Conservation (phyloP, 1,140 invertebrate genomes). For the Battus philenor region DNA sequence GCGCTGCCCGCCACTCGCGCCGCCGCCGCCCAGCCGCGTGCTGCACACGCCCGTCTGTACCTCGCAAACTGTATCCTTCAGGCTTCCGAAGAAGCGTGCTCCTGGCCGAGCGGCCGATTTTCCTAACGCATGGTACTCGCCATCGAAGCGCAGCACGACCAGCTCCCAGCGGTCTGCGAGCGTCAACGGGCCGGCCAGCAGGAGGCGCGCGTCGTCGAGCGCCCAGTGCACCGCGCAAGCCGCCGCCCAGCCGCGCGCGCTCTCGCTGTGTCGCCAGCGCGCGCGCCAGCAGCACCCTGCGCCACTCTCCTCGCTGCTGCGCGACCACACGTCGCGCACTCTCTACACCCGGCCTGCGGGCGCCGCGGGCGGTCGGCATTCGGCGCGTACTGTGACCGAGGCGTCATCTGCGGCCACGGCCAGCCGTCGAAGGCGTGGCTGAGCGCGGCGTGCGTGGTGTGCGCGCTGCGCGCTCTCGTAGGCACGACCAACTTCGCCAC, state of each 20-base stretch:
- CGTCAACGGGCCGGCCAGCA: constrained; percentile 33
- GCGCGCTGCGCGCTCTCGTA: constrained; percentile 23
- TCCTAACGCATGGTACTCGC: constrained; percentile 7
- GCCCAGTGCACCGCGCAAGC: constrained; percentile 30
- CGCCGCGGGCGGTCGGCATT: too few relatives aligned
- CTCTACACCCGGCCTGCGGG: too few relatives aligned
- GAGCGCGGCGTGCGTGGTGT: constrained; percentile 18
- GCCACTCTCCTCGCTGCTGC: too few relatives aligned
- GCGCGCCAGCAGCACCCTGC: constrained; percentile 78
- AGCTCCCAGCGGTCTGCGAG: constrained; percentile 40
- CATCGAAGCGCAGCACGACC: constrained; percentile 31
- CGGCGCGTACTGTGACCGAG: background rate
- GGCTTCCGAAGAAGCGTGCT: background rate
- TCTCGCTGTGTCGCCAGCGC: constrained; percentile 69
- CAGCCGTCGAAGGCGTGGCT: constrained; percentile 12
- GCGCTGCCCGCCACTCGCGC: constrained; percentile 30
- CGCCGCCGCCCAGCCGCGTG: constrained; percentile 24
- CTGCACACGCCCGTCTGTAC: too few relatives aligned
- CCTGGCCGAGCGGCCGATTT: too few relatives aligned
- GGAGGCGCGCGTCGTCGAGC: constrained; percentile 25
- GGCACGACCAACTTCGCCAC: constrained; percentile 18
- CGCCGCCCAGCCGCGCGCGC: constrained; percentile 26
- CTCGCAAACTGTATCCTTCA: background rate
- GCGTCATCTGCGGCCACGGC: constrained; percentile 18
- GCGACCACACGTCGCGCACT: constrained; percentile 17